Evolutionary conservation across 2,797 vertebrate genomes (phyloP).

Genomic region (Macropodus opercularis): DNA sequence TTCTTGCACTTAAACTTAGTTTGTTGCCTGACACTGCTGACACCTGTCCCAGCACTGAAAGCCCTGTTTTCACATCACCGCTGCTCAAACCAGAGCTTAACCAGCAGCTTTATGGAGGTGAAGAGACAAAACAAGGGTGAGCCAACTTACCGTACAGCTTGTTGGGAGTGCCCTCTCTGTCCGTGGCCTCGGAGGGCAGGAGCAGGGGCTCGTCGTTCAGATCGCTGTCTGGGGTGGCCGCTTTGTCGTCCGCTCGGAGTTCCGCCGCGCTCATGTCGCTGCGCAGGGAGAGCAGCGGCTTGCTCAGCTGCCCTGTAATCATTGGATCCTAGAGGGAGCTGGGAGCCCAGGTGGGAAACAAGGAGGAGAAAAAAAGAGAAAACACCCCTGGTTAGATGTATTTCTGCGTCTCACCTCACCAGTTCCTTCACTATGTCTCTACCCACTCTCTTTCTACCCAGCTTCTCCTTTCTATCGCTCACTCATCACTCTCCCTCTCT

Average conservation of each 20-base stretch:
- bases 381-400: slow-evolving; percentile 78
- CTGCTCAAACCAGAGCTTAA: slow-evolving; percentile 30
- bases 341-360: slow-evolving; percentile 75
- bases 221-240: slow-evolving; percentile 94
- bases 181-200: slow-evolving; percentile 90
- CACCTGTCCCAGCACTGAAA: slow-evolving; percentile 72
- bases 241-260: slow-evolving; percentile 95
- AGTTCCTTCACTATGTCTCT: slow-evolving; percentile 75
- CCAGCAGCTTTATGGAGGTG: slow-evolving; percentile 9
- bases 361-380: slow-evolving; percentile 56
- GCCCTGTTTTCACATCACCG: slow-evolving; percentile 18
- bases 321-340: slow-evolving; percentile 92
- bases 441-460: slow-evolving; percentile 77
- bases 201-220: slow-evolving; percentile 93
- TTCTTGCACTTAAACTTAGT: slow-evolving; percentile 57
- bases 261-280: slow-evolving; percentile 97
- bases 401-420: slow-evolving; percentile 79
- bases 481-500: slow-evolving; percentile 82
- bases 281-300: slow-evolving; percentile 96
- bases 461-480: slow-evolving; percentile 79
- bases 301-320: slow-evolving; percentile 99
- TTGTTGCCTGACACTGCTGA: slow-evolving; percentile 47
- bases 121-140: slow-evolving; percentile 2
- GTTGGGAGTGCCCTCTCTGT: slow-evolving; percentile 93
- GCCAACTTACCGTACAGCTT: slow-evolving; percentile 96